phyloP scores from a whole-genome alignment of 2,888 invertebrate species.

The Hydriomena furcata region DNA sequence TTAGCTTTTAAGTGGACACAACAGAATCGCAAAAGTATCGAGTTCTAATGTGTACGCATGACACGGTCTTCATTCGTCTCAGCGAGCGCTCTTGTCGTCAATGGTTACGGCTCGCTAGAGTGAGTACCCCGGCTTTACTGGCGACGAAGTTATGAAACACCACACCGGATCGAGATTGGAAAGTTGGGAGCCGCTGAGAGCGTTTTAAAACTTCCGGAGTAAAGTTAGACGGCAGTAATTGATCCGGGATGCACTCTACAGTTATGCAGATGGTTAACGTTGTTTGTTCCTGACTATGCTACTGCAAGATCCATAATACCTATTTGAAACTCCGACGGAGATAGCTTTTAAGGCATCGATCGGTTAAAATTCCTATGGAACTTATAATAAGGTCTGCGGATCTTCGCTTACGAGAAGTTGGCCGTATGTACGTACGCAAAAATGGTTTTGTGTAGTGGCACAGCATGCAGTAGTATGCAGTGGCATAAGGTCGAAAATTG shows the following conservation, averaged over 20 bases:
- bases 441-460: too few species aligned
- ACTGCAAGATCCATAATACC: slow-evolving; percentile 32
- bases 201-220: slow-evolving; percentile 58
- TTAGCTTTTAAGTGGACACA: too few species aligned
- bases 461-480: too few species aligned
- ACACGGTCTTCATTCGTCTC: too few species aligned
- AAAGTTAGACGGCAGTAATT: slow-evolving; percentile 52
- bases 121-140: slow-evolving; percentile 30
- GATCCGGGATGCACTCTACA: slow-evolving; percentile 56
- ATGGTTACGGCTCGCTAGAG: too few species aligned
- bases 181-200: slow-evolving; percentile 48
- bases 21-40: too few species aligned
- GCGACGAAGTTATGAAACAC: slow-evolving; percentile 45
- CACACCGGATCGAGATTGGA: slow-evolving; percentile 48
- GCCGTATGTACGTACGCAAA: too few species aligned
- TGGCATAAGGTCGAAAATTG: too few species aligned
- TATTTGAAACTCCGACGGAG: slow-evolving; percentile 30
- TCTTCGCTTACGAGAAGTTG: too few species aligned
- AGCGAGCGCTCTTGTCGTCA: too few species aligned
- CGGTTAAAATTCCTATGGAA: background rate
- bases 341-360: slow-evolving; percentile 28
- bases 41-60: too few species aligned
- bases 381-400: too few species aligned
- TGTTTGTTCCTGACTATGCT: slow-evolving; percentile 45
- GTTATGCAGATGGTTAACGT: slow-evolving; percentile 45